Base-by-base conservation (phyloP, 2,797 vertebrate genomes). In the Halcyon leucocephala region DNA sequence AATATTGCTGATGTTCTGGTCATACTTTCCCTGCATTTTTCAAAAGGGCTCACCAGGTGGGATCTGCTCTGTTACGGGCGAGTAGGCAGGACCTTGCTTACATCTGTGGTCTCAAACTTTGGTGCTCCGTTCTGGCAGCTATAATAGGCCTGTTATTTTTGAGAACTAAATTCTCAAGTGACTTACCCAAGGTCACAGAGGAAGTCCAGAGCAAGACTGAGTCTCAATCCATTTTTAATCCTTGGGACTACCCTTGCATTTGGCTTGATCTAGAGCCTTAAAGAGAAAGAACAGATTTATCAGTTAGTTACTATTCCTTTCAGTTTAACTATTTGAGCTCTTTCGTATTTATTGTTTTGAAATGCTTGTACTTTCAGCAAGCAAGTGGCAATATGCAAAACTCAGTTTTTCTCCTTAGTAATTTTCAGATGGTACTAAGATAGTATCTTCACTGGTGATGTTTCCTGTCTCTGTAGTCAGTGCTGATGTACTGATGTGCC, bases 91-190 rank as follows among this genome's bases (percentile, higher is more conserved):
- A 41, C 71, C 18, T 76, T 35, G 25, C 35, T 55, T 86, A 46
- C 20, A 52, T 74, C 70, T 82, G 76, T 84, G 51, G 18, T 84
- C 83, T 95, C 78, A 86, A 82, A 73, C 71, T 73, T 77, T 54
- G 77, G 52, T 94, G 57, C 83, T 95, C 95, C 52, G 5, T 91
- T 82, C 81, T 91, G 85, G 83, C 61, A 46, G 73, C 93, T 95
- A 11, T 86, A 86, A 80, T 60, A 64, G 81, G 82, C 51, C 81
- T 90, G 92, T 92, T 94, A 87, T 93, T 96, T 96, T 93, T 96
- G 92, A 95, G 94, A 79, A 92, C 76, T 88, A 29, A 94, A 92
- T 93, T 92, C 93, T 89, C 94, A 61, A 89, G 76, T 89, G 95
- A 88, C 94, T 96, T 95, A 46, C 24, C 70, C 80, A 91, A 80